Base-by-base conservation (phyloP, 2,113 vertebrate genomes). In the Pterocles gutturalis region DNA sequence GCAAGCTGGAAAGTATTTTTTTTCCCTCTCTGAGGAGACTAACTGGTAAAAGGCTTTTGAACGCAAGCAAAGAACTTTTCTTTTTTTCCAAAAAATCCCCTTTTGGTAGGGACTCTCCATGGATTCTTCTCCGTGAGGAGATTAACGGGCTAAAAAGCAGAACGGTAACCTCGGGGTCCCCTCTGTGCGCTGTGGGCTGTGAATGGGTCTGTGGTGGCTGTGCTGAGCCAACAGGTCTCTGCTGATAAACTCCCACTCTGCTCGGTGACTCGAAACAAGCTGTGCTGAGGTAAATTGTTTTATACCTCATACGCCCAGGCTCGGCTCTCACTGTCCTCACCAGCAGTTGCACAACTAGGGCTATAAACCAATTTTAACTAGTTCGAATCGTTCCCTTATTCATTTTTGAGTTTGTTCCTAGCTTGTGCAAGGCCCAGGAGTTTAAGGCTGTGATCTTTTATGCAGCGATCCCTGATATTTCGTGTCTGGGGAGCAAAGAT, bases 141-240 rank as follows among this genome's bases (percentile, higher is more conserved):
- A 64, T 45, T 11, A 14, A 36, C 0, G 15, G 79, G 66, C 5
- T 33, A 4, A 65, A 57, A 33, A 19, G 3, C n/a, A 4, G 46
- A 13, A 1, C 1, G 8, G 48, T 24, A 1, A 4, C 20, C 19
- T 29, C 19, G 0, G 11, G 1, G 8, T 9, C 28, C 22, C n/a
- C 7, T 19, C 1, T 36, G 10, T 15, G 17, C 8, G 0, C 24
- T 8, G 17, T 1, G 45, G 13, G 53, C 34, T 29, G 41, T 53
- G 17, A 48, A 7, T 5, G 61, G 4, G 10, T 11, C 71, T 1
- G 34, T 29, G 57, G 53, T 17, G 78, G 36, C 34, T 15, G 3
- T 6, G 4, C 28, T 6, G 38, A 66, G 55, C 64, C 55, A 1
- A 0, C 15, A 26, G 38, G 5, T 80, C 73, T 11, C 7, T 36